These are phyloP conservation scores for Eremobia ochroleuca DNA, from an alignment of 2,888 invertebrate genomes.

Conservation along the genomic window DNA sequence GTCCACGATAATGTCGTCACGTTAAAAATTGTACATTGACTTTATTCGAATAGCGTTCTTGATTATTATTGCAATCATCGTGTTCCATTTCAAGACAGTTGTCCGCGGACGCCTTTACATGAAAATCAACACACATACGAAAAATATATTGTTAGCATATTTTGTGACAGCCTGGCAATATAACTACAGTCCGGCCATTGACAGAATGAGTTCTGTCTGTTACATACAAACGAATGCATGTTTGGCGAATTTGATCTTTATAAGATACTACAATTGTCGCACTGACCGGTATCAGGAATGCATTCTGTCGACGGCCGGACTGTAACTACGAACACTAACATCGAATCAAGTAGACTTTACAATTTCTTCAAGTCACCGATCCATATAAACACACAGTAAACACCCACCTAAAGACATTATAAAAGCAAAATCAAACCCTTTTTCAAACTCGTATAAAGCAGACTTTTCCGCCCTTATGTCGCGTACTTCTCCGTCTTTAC, in stretches of 20 bases:
- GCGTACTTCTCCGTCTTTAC: conserved; percentile 40
- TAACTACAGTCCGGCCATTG: no score
- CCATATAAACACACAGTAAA: neutral
- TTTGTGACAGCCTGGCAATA: neutral
- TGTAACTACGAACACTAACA: neutral
- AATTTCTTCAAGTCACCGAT: neutral
- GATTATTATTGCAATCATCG: neutral
- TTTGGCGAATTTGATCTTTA: neutral
- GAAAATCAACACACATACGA: neutral
- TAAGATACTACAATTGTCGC: neutral
- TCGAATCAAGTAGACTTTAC: neutral
- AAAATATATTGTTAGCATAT: neutral
- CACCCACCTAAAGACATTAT: neutral
- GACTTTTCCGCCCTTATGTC: conserved; percentile 29
- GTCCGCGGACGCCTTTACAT: neutral
- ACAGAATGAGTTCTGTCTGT: no score
- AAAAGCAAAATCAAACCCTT: conserved; percentile 25
- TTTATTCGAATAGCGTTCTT: neutral
- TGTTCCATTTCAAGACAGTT: neutral
- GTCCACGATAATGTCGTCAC: neutral
- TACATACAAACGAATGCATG: no score
- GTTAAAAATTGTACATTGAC: neutral
- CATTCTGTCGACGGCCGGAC: neutral
- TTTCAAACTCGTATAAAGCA: conserved; percentile 10
- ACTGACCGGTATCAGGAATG: no score